Evolutionary conservation across 2,113 vertebrate species (phyloP).

Genomic region (Lamprotornis superbus): DNA sequence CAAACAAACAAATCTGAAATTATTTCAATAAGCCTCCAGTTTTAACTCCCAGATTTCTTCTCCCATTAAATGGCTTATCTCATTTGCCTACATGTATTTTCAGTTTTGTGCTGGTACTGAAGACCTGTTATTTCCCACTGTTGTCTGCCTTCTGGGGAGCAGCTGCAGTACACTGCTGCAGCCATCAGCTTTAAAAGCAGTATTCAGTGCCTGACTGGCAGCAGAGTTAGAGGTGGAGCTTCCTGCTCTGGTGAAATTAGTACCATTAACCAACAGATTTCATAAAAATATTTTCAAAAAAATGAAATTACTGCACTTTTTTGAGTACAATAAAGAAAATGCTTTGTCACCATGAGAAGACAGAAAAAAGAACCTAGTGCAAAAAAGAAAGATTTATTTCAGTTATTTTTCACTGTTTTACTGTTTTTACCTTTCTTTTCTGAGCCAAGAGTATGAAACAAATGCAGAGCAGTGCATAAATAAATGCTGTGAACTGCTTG

Average conservation of each 20-base stretch:
- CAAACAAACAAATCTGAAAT: not conserved
- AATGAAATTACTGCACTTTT: not conserved
- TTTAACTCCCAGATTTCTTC: not conserved
- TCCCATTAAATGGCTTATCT: not conserved
- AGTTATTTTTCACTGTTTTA: not conserved
- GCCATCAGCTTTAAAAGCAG: not conserved
- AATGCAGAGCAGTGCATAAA: not conserved
- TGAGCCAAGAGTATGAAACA: not conserved
- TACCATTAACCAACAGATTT: not conserved
- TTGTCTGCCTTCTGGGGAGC: not conserved
- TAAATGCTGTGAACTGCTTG: not conserved
- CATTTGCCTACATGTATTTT: not conserved
- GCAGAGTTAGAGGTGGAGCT: not conserved
- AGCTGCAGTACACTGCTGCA: not conserved
- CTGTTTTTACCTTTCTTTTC: not conserved
- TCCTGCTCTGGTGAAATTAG: not conserved
- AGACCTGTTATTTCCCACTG: not conserved
- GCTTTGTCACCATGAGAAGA: not conserved
- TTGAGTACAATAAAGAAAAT: not conserved
- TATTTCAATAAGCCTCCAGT: not conserved
- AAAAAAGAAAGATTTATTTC: not conserved
- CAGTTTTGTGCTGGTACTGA: not conserved
- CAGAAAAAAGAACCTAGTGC: not conserved
- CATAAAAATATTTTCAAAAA: not conserved
- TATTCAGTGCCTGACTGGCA: not conserved